Percentiles rank a stretch among this genome's conserved stretches.
These are phyloP conservation scores for Trachurus trachurus DNA, from an alignment of 2,797 vertebrate genomes.

Conservation along the genomic window DNA sequence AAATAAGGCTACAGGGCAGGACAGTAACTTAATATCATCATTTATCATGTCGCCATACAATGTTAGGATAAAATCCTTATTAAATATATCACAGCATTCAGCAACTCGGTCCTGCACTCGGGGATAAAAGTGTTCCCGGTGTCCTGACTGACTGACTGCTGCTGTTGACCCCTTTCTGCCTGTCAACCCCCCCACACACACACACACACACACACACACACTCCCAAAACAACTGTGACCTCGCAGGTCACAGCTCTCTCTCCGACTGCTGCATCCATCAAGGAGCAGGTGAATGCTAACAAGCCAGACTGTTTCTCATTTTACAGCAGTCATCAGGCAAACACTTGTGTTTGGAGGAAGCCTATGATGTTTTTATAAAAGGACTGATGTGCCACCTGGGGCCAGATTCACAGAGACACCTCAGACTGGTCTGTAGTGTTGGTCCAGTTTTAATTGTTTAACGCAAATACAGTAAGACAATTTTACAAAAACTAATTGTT, in stretches of 20 bases:
- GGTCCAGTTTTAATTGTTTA: too few species aligned
- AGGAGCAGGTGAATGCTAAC: conserved; percentile 56
- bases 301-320: neutral
- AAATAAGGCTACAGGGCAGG: neutral
- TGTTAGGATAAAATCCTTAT: conserved; percentile 3
- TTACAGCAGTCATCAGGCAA: neutral
- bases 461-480: too few species aligned
- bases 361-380: too few species aligned
- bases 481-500: too few species aligned
- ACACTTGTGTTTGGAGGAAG: too few species aligned
- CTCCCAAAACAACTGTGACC: conserved; percentile 37
- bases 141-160: conserved; percentile 27
- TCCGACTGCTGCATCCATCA: conserved; percentile 45
- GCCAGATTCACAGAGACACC: too few species aligned
- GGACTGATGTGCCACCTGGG: too few species aligned
- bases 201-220: neutral
- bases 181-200: conserved; percentile 15
- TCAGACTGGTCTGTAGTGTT: too few species aligned
- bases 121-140: conserved; percentile 7
- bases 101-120: conserved; percentile 2
- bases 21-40: neutral
- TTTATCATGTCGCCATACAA: neutral
- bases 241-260: conserved; percentile 50
- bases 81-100: conserved; percentile 6
- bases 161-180: conserved; percentile 57